Base-by-base conservation (phyloP, 2,888 invertebrate species). In the Pediacus dermestoides region DNA sequence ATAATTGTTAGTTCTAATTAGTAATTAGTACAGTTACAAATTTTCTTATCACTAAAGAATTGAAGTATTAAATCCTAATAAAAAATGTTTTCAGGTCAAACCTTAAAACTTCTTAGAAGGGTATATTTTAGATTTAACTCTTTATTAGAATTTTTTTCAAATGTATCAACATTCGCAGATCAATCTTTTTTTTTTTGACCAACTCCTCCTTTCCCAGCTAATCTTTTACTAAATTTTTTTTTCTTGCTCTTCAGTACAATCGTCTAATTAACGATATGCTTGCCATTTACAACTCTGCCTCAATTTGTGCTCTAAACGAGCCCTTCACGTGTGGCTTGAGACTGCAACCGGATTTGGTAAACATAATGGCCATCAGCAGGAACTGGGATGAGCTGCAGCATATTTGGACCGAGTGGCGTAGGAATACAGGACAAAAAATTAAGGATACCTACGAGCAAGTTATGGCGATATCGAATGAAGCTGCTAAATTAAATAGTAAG, bases 341-440 rank as follows among this genome's bases (percentile, higher is more conserved):
- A 26, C 74, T 90, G 2, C 87, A 89, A 60, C 89, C 89, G 1
- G 86, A 89, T 68, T 68, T 85, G 2, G 78, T 78, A 58, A 72
- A 73, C 56, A 82, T 89, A 42, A 87, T 92, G 88, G 85, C 88
- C 0, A 75, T 73, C 40, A 84, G 82, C 53, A 71, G 88, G 31
- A 86, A 94, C 60, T 92, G 92, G 85, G 87, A 92, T 44, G 89
- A 92, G 63, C 70, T 95, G 39, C 82, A 85, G 54, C 84, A 88
- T 59, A 80, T 83, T 0, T 95, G 95, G 95, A 81, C 84, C 0
- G 89, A 90, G 63, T 95, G 92, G 87, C 77, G 92, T 53, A 75
- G 93, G 50, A 83, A 87, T 47, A 88, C 91, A 0, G 89, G 87
- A 0, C 78, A 83, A 37, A 77, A 86, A 55, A 78, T 89, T 64